Base-by-base conservation (phyloP, 2,797 vertebrate genomes). In the Sebastes cheni region DNA sequence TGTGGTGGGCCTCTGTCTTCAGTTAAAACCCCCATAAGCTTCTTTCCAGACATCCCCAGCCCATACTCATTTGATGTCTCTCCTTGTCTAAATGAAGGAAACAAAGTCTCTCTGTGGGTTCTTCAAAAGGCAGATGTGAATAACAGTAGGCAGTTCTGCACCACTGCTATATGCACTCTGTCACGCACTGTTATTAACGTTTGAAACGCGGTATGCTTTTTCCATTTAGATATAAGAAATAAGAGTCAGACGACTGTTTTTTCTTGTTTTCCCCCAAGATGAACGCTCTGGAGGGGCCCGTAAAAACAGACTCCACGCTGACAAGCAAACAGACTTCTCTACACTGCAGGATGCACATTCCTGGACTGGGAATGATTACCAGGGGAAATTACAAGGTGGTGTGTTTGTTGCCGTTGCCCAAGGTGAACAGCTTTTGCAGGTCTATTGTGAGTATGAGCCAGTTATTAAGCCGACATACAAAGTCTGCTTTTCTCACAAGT, bases 1-100 rank as follows among this genome's bases (percentile, higher is more conserved):
- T 90, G 88, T 64, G 86, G 90, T 86, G 83, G 79, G 80, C 69
- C 82, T 66, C 69, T 54, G 64, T 64, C 84, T 79, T 77, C n/a
- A 77, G 58, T 75, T 81, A 32, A 89, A 89, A 72, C 52, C 77
- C 64, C 68, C 77, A 58, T 84, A 90, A 91, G 83, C 86, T 87
- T 88, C 75, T 92, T 91, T 93, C 90, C 91, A 92, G 91, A 92
- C 85, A 78, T 67, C 74, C 60, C 61, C 22, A 79, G 61, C 58
- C 74, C 59, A 25, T 68, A 73, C 70, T 80, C 39, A 72, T 69
- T 42, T 80, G 36, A 85, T 77, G 83, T 70, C 78, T 75, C 67
- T 59, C 30, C 74, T 34, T 42, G 42, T 81, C 55, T 58, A 16
- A 83, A 62, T 56, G 71, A 74, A 68, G 56, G 56, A 79, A 81